phyloP scores from a whole-genome alignment of 2,888 invertebrate species.

The Augiades crinisus region DNA sequence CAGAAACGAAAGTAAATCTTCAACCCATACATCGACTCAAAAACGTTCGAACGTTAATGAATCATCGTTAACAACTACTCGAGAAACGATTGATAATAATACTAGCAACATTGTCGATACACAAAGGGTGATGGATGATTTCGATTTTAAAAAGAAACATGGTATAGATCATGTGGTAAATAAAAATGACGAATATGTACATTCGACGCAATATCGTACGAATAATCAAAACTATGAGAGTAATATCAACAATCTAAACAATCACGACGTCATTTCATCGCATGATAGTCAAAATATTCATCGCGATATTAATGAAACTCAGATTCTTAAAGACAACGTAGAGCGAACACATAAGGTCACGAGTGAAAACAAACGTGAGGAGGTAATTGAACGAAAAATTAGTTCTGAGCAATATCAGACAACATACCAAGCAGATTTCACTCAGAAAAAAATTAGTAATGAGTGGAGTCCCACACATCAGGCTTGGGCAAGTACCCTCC shows the following conservation, averaged over 20 bases:
- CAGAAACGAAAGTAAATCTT: constrained; percentile 52
- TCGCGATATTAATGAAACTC: constrained; percentile 41
- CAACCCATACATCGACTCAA: constrained; percentile 46
- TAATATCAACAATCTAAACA: constrained; percentile 40
- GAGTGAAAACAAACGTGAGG: constrained; percentile 48
- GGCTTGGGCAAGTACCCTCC: constrained; percentile 87
- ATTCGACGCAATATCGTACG: constrained; percentile 33
- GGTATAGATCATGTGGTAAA: constrained; percentile 22
- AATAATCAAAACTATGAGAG: constrained; percentile 35
- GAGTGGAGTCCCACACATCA: constrained; percentile 88
- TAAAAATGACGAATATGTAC: constrained; percentile 29
- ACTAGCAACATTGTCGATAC: constrained; percentile 56
- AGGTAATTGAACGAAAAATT: constrained; percentile 50
- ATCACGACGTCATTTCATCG: constrained; percentile 35
- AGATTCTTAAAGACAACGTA: constrained; percentile 41
- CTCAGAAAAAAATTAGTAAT: constrained; percentile 80
- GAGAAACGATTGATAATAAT: constrained; percentile 43
- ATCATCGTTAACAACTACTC: constrained; percentile 47
- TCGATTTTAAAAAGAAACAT: constrained; percentile 43
- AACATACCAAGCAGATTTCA: constrained; percentile 82
- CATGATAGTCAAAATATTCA: constrained; percentile 35
- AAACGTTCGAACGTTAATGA: constrained; percentile 50
- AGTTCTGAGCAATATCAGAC: constrained; percentile 79
- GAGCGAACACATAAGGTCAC: constrained; percentile 44
- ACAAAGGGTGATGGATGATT: constrained; percentile 58